Base-by-base conservation (phyloP, 1,140 invertebrate species). In the Hyles vespertilio region DNA sequence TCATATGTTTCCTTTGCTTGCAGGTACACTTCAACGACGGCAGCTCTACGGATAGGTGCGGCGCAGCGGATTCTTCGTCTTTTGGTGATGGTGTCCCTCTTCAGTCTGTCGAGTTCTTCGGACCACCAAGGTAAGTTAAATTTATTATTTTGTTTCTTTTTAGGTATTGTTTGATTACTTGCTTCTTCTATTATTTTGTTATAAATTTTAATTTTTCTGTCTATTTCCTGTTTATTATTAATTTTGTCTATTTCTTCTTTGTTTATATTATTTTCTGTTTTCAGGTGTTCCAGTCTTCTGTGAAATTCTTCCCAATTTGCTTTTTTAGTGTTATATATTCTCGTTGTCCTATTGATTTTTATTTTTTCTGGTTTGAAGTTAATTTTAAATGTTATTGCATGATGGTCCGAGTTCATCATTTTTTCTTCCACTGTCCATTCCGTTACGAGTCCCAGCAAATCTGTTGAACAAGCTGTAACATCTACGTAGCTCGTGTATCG, bases 401-500 rank as follows among this genome's bases (percentile, higher is more conserved):
- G 64, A 43, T 68, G 66, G 53, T 68, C 66, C n/a, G 61, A 61
- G 33, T 36, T 61, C 5, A 32, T 59, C 2, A 64, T 3, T 0
- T n/a, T 32, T 7, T 64, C 56, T 0, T 45, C 43, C 4, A 69
- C 62, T 5, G 0, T 51, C 66, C 62, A 69, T 10, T 55, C 22
- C 0, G 33, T 32, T 0, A 62, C 8, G 0, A 40, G 2, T 8
- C 0, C n/a, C n/a, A 64, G 36, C 1, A 61, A 3, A 8, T 56
- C 44, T 2, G 11, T 11, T 0, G 58, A 36, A 43, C 59, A 59
- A 0, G 56, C 51, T 2, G 66, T 69, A 0, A 69, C 22, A 43
- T 69, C 66, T 1, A 69, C 55, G 5, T 45, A 3, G 11, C 62
- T 69, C 3, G 32, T 43, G 48, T 50, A 60, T 3, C 4, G 10